Percentiles rank a stretch among this genome's conserved stretches.
phyloP scores from a whole-genome alignment of 2,797 vertebrate species.

The Bovichtus diacanthus region DNA sequence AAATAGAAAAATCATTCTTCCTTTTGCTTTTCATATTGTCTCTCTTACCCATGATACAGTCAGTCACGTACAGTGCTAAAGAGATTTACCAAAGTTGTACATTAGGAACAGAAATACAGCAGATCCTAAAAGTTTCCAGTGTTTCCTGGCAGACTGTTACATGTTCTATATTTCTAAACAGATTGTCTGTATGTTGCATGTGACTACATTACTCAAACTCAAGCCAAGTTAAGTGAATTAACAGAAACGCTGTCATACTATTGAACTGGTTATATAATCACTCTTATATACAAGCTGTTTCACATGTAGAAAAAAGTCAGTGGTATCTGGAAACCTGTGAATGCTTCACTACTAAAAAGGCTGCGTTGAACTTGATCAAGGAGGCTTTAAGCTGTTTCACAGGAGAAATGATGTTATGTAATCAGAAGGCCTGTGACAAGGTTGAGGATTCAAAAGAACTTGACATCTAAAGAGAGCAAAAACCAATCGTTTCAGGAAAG shows the following conservation, averaged over 20 bases:
- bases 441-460: too few species aligned
- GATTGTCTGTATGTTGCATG: constrained; percentile 26
- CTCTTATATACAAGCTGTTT: constrained; percentile 29
- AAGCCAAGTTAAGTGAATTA: constrained; percentile 7
- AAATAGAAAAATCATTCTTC: background rate
- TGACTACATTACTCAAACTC: constrained; percentile 23
- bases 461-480: constrained; percentile 22
- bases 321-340: constrained; percentile 30
- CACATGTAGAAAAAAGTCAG: constrained; percentile 31
- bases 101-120: constrained; percentile 38
- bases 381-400: constrained; percentile 25
- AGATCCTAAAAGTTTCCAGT: constrained; percentile 6
- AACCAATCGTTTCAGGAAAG: constrained; percentile 3
- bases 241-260: constrained; percentile 1
- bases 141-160: constrained; percentile 15
- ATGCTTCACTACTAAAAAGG: constrained; percentile 22
- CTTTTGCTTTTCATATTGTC: background rate
- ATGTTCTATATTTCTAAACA: constrained; percentile 11
- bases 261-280: constrained; percentile 41
- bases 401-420: constrained; percentile 30
- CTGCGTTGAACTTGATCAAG: constrained; percentile 26
- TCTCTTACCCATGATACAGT: background rate
- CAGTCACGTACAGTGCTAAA: background rate
- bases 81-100: constrained; percentile 15
- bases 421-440: constrained; percentile 24